Conservation (phyloP, 2,888 invertebrate species). For the Chaetoderma sp. region DNA sequence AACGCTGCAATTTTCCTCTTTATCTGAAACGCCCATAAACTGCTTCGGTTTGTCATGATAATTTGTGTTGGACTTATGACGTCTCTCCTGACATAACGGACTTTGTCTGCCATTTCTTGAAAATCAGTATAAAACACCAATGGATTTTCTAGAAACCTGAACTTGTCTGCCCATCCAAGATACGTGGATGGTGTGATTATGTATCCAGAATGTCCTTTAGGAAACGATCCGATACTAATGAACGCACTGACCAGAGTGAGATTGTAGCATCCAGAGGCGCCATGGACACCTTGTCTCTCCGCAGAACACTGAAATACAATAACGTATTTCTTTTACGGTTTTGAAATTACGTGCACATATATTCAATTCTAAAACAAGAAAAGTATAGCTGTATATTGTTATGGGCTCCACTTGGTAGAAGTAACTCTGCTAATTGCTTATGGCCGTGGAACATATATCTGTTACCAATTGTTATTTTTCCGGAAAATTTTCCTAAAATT, state of each 20-base stretch:
- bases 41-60: background rate
- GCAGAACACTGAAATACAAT: too few relatives aligned
- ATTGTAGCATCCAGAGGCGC: background rate
- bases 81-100: background rate
- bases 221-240: slow-evolving; percentile 1
- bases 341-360: too few relatives aligned
- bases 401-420: too few relatives aligned
- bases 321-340: too few relatives aligned
- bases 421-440: too few relatives aligned
- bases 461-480: too few relatives aligned
- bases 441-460: too few relatives aligned
- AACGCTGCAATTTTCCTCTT: slow-evolving; percentile 12
- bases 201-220: background rate
- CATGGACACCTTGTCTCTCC: too few relatives aligned
- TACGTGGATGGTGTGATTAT: background rate
- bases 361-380: too few relatives aligned
- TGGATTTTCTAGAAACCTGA: background rate
- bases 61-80: background rate
- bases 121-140: slow-evolving; percentile 1
- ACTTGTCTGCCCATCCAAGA: background rate
- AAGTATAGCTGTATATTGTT: too few relatives aligned
- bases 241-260: slow-evolving; percentile 5
- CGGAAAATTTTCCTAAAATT: too few relatives aligned
- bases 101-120: background rate
- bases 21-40: slow-evolving; percentile 23